These are phyloP conservation scores for Eulemur mongoz DNA, from an alignment of 2,797 vertebrate species.

Conservation along the genomic window DNA sequence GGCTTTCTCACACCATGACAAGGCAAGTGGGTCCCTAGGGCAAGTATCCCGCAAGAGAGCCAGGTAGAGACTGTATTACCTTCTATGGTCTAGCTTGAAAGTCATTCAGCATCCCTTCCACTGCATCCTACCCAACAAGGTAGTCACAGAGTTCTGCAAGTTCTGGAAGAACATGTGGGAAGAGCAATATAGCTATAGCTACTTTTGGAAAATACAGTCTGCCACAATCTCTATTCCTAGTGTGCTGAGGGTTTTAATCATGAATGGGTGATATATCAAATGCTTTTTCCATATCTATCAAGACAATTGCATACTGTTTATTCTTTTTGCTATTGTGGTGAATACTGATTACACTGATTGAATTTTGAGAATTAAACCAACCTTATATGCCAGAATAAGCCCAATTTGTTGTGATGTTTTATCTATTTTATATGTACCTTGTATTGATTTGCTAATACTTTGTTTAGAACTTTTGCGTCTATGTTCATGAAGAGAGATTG, in stretches of 20 bases:
- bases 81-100: neutral
- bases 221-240: neutral
- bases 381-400: neutral
- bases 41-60: neutral
- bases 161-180: neutral
- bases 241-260: constrained; percentile 9
- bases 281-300: neutral
- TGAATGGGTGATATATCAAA: neutral
- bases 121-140: neutral
- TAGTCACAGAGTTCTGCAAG: neutral
- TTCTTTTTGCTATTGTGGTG: neutral
- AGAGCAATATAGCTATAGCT: neutral
- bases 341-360: neutral
- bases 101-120: neutral
- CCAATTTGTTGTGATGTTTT: neutral
- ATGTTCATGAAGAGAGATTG: constrained; percentile 3
- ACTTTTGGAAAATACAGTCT: neutral
- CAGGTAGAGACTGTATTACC: neutral
- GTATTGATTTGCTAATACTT: neutral
- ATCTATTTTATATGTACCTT: neutral
- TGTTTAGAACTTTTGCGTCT: constrained; percentile 8
- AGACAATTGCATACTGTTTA: neutral
- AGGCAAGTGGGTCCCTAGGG: neutral
- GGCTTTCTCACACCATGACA: neutral
- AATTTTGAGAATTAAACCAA: constrained; percentile 42